Conservation (phyloP, 2,113 vertebrate genomes). For the Vanacampus margaritifer region DNA sequence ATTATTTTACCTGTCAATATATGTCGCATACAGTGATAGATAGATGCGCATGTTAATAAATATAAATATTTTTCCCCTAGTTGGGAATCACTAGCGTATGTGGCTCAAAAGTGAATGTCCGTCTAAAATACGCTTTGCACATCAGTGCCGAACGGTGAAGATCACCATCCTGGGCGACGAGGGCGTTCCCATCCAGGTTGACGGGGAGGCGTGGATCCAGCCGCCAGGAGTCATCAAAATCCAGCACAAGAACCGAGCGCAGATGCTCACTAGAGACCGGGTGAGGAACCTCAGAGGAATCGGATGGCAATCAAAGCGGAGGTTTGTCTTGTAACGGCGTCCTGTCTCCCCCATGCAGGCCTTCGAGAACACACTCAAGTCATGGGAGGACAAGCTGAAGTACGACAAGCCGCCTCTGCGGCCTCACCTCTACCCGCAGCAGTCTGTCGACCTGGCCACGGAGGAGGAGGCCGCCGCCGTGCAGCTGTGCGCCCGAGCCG, state of each 20-base stretch:
- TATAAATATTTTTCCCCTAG: neutral
- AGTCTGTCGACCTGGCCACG: constrained; percentile 85
- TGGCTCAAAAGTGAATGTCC: neutral
- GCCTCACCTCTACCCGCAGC: constrained; percentile 87
- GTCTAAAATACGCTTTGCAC: neutral
- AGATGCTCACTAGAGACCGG: constrained; percentile 96
- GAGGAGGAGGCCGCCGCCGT: constrained; percentile 87
- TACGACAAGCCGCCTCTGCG: constrained; percentile 87
- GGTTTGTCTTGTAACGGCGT: neutral
- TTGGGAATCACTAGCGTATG: neutral
- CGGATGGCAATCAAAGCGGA: neutral
- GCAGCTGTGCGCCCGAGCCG: constrained; percentile 86
- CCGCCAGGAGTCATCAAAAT: constrained; percentile 96
- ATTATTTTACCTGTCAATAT: no score
- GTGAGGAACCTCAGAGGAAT: constrained; percentile 67
- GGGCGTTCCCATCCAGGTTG: constrained; percentile 94
- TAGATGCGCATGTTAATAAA: no score
- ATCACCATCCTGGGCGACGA: constrained; percentile 98
- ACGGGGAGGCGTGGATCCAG: constrained; percentile 97
- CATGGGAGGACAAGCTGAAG: constrained; percentile 97
- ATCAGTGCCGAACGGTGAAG: constrained; percentile 91
- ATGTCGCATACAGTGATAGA: no score
- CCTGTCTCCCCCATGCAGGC: constrained; percentile 72
- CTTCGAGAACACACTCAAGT: constrained; percentile 95
- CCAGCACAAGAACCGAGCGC: constrained; percentile 94